Conservation (phyloP, 1,140 invertebrate genomes). For the Ceratosolen solmsi region DNA sequence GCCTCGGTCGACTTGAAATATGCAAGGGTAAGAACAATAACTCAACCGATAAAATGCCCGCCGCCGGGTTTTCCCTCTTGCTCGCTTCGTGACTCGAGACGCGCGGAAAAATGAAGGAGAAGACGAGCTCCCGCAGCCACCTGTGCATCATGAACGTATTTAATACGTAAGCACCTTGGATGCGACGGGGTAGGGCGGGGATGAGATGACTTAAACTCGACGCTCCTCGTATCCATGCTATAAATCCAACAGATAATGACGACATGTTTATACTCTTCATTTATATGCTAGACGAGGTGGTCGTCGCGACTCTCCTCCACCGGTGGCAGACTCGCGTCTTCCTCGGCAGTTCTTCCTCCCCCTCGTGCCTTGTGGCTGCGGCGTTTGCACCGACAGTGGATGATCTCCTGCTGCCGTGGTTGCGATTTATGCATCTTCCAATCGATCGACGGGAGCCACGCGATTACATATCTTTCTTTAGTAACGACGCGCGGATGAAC, state of each 20-base stretch:
- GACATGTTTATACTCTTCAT: conserved; percentile 72
- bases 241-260: conserved; percentile 67
- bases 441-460: neutral
- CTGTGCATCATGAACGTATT: conserved; percentile 53
- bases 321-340: conserved; percentile 39
- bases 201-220: neutral
- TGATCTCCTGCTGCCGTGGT: neutral
- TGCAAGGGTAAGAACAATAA: conserved; percentile 38
- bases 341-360: conserved; percentile 7
- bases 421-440: conserved; percentile 11
- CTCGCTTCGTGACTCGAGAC: neutral
- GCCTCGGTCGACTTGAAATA: conserved; percentile 40
- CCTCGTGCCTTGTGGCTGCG: conserved; percentile 2
- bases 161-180: neutral
- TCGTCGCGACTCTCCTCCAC: neutral
- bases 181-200: neutral
- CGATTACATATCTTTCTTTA: neutral
- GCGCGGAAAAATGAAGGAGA: conserved; percentile 27
- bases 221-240: conserved; percentile 58
- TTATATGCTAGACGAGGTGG: conserved; percentile 65
- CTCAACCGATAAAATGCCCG: conserved; percentile 45
- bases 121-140: conserved; percentile 48
- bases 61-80: neutral
- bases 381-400: neutral
- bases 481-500: neutral